Percentiles rank a stretch among this genome's conserved stretches.
phyloP scores from a whole-genome alignment of 2,888 invertebrate genomes.

The Chromoteleia sp. region DNA sequence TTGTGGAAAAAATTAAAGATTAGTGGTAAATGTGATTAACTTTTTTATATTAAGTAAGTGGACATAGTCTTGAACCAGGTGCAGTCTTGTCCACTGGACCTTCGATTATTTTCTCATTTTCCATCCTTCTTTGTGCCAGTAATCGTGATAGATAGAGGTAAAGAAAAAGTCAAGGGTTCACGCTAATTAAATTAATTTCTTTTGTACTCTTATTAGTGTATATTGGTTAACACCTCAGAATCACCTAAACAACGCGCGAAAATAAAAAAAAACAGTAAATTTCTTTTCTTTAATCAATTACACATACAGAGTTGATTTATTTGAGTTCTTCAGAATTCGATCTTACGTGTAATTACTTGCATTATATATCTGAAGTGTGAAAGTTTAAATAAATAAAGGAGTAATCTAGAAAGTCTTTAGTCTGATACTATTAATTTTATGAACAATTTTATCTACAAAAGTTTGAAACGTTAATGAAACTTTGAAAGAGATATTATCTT shows the following conservation, averaged over 20 bases:
- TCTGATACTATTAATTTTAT: constrained; percentile 22
- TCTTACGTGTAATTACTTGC: too few species aligned
- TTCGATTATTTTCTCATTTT: constrained; percentile 56
- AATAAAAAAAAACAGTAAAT: too few species aligned
- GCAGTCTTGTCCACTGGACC: constrained; percentile 33
- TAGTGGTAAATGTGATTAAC: constrained; percentile 45
- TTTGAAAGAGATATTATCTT: constrained; percentile 29
- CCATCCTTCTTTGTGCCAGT: constrained; percentile 19
- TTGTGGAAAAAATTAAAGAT: constrained; percentile 25
- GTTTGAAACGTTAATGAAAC: constrained; percentile 24
- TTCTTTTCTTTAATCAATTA: too few species aligned
- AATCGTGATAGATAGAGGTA: constrained; percentile 56
- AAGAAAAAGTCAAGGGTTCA: constrained; percentile 40
- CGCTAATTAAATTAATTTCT: constrained; percentile 57
- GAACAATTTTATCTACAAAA: constrained; percentile 6
- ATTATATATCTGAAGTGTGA: too few species aligned
- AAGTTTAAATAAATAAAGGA: too few species aligned
- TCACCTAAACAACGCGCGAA: too few species aligned
- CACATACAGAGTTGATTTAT: too few species aligned
- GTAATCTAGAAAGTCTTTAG: background rate
- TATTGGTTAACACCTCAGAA: constrained; percentile 15
- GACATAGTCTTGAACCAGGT: constrained; percentile 34
- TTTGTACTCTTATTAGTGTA: constrained; percentile 2
- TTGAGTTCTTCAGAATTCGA: too few species aligned
- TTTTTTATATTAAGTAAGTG: constrained; percentile 33